phyloP scores from a whole-genome alignment of 2,888 invertebrate genomes.

The Troides helena region DNA sequence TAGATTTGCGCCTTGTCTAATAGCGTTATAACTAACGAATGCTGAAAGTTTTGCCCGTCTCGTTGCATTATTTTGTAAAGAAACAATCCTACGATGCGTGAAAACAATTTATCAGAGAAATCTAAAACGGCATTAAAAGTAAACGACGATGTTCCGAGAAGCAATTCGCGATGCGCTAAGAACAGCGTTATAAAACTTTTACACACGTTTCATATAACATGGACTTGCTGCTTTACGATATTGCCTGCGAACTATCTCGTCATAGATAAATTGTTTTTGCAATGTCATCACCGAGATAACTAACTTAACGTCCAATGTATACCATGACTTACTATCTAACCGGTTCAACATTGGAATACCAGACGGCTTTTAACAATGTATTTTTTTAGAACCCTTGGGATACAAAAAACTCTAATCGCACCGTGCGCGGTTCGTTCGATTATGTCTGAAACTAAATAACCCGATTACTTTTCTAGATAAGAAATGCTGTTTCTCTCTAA shows the following conservation, averaged over 20 bases:
- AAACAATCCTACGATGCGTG: background rate
- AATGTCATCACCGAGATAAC: background rate
- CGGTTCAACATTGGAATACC: too few relatives aligned
- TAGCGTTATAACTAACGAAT: background rate
- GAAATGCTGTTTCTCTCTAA: background rate
- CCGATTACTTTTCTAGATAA: background rate
- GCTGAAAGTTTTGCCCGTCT: background rate
- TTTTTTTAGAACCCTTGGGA: background rate
- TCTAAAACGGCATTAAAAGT: slow-evolving; percentile 1
- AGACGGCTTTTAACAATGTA: background rate
- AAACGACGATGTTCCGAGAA: slow-evolving; percentile 2
- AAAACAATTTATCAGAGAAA: slow-evolving; percentile 4
- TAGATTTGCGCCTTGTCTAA: background rate
- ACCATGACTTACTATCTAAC: too few relatives aligned
- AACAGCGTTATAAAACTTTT: slow-evolving; percentile 20
- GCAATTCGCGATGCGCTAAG: slow-evolving; percentile 13
- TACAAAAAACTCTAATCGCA: too few relatives aligned
- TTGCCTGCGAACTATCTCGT: slow-evolving; percentile 6
- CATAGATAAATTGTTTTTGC: slow-evolving; percentile 7
- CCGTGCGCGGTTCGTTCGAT: background rate
- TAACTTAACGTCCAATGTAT: background rate
- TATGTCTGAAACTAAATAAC: background rate
- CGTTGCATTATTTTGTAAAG: background rate
- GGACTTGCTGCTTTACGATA: slow-evolving; percentile 12
- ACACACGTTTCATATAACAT: slow-evolving; percentile 11